A percentile compares a stretch with the other conserved stretches of the same genome.
Conservation (phyloP, 2,113 vertebrate species). For the Panurus biarmicus region DNA sequence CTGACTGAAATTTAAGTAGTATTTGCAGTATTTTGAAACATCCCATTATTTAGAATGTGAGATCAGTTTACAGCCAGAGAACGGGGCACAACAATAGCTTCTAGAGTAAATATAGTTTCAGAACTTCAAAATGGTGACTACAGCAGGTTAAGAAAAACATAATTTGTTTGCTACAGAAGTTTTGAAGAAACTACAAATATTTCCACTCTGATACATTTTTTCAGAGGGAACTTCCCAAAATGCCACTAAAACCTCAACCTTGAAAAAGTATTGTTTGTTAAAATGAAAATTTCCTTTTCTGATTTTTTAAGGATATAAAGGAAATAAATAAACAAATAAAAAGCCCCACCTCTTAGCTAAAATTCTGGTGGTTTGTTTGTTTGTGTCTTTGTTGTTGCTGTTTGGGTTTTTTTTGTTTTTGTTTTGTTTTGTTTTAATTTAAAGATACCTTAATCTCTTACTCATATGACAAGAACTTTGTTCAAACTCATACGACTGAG, state of each 20-base stretch:
- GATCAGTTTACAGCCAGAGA: neutral
- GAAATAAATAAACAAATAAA: neutral
- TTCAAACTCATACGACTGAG: neutral
- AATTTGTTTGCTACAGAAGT: neutral
- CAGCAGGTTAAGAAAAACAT: neutral
- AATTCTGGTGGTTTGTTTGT: no score
- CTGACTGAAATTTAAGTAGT: neutral
- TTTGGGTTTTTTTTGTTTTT: no score
- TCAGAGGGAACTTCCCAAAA: neutral
- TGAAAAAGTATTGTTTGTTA: neutral
- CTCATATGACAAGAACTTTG: neutral
- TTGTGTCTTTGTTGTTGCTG: no score
- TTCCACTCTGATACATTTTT: neutral
- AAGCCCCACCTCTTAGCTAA: rapidly evolving
- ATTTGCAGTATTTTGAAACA: neutral
- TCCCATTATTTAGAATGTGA: neutral
- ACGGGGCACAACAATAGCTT: neutral
- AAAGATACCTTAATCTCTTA: neutral
- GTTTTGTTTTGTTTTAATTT: no score
- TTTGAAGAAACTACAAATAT: neutral
- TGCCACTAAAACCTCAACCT: neutral
- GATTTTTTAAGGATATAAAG: neutral
- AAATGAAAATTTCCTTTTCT: neutral
- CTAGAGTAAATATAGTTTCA: neutral
- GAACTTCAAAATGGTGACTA: neutral